Conservation (phyloP, 1,140 invertebrate genomes). For the Pteromalus puparum region DNA sequence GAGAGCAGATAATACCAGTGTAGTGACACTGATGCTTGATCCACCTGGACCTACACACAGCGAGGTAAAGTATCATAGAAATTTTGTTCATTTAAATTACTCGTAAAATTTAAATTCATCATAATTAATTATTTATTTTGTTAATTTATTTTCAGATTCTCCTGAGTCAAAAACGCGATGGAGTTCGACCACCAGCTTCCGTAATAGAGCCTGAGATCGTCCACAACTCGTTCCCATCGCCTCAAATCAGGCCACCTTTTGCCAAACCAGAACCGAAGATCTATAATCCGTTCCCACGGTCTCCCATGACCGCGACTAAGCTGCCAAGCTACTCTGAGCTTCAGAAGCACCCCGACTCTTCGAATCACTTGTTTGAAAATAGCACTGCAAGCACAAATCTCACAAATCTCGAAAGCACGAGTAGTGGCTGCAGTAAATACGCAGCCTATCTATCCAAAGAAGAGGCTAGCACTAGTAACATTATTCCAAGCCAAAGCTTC, state of each 20-base stretch:
- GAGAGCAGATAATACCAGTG: conserved; percentile 96
- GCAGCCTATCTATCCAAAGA: conserved; percentile 1
- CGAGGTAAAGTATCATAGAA: conserved; percentile 68
- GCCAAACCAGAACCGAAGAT: background rate
- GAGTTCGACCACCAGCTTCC: conserved; percentile 24
- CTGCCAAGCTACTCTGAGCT: conserved; percentile 31
- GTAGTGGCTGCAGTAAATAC: background rate
- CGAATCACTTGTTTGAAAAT: conserved; percentile 34
- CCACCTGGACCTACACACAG: conserved; percentile 88
- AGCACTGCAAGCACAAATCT: background rate
- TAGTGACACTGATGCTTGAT: conserved; percentile 94
- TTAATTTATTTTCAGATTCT: conserved; percentile 55
- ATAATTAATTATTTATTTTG: background rate
- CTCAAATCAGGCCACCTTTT: background rate
- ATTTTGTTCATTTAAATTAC: background rate
- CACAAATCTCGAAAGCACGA: background rate
- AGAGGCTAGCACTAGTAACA: background rate
- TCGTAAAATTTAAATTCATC: background rate
- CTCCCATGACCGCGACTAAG: background rate
- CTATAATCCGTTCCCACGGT: conserved; percentile 10
- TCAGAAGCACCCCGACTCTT: conserved; percentile 58
- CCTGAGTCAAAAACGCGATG: conserved; percentile 62
- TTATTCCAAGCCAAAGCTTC: background rate
- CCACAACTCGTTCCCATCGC: background rate
- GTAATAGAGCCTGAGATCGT: background rate